Evolutionary conservation across 1,140 invertebrate genomes (phyloP).

Genomic region (Drosophila auraria): DNA sequence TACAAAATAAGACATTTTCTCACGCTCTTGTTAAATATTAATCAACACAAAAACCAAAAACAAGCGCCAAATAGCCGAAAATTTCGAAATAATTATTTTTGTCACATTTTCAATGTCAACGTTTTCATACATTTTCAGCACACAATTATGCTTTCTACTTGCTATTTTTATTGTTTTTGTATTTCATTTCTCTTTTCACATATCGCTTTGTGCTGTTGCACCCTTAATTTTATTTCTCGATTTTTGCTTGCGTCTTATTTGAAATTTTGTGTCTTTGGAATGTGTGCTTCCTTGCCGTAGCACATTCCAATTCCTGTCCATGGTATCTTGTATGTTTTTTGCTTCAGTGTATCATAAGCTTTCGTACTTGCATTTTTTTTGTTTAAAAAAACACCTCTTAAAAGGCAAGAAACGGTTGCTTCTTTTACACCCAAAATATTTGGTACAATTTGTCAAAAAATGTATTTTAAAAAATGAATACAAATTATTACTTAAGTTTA

Average conservation of each 20-base stretch:
- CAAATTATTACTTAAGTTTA: too few relatives aligned
- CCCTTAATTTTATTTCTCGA: not conserved
- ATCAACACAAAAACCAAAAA: constrained; percentile 18
- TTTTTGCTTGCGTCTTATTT: not conserved
- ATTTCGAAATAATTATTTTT: constrained; percentile 50
- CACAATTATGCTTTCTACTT: constrained; percentile 13
- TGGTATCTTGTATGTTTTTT: too few relatives aligned
- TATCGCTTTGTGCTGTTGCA: constrained; percentile 7
- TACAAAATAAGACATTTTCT: constrained; percentile 10
- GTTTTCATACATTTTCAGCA: constrained; percentile 38
- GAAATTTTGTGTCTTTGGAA: not conserved
- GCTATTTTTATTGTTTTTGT: constrained; percentile 1
- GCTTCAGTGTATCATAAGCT: too few relatives aligned
- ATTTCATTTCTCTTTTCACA: not conserved
- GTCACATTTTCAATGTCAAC: constrained; percentile 55
- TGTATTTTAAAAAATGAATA: too few relatives aligned
- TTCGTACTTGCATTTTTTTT: too few relatives aligned
- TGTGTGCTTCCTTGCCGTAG: not conserved
- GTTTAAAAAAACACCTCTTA: too few relatives aligned
- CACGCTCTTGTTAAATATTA: constrained; percentile 33
- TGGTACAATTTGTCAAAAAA: too few relatives aligned
- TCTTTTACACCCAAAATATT: too few relatives aligned
- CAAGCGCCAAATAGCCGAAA: constrained; percentile 8
- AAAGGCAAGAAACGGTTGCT: too few relatives aligned
- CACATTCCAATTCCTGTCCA: not conserved